Conservation (phyloP, 2,888 invertebrate genomes). For the Anaspis maculata region DNA sequence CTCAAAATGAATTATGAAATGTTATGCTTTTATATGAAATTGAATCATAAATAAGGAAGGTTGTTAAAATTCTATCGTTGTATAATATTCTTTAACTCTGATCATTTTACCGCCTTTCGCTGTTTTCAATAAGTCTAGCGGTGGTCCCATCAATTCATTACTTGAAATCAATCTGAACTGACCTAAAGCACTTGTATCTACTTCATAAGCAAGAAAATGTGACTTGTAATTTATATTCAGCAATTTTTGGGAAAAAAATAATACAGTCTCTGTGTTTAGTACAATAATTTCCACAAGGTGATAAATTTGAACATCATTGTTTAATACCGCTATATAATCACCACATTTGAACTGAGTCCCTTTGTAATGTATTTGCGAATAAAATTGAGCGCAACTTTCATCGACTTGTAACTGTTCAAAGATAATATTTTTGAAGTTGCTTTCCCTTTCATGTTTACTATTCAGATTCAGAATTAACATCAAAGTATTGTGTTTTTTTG, state of each 20-base stretch:
- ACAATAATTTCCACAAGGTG: not conserved
- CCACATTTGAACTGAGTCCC: not conserved
- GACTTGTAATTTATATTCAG: not conserved
- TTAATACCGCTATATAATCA: not conserved
- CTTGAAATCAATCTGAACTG: conserved; percentile 7
- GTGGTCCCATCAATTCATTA: conserved; percentile 10
- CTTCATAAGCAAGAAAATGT: not conserved
- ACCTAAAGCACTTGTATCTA: not conserved
- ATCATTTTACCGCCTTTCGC: conserved; percentile 12
- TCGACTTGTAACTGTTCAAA: not conserved
- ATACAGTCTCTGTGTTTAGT: not conserved
- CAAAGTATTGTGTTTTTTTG: not conserved
- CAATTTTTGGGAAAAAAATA: not conserved
- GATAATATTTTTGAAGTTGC: not conserved
- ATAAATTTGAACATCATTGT: not conserved
- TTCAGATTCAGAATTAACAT: too few species aligned
- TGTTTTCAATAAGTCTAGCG: conserved; percentile 12
- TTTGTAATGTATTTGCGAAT: not conserved
- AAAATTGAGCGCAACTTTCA: not conserved
- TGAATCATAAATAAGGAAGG: too few species aligned
- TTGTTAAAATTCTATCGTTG: not conserved
- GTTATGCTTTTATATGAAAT: not conserved
- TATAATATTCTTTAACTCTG: conserved; percentile 1
- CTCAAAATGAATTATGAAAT: not conserved
- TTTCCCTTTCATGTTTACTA: not conserved